Evolutionary conservation across 2,113 vertebrate genomes (phyloP).

Genomic region (Chelonoidis abingdonii): DNA sequence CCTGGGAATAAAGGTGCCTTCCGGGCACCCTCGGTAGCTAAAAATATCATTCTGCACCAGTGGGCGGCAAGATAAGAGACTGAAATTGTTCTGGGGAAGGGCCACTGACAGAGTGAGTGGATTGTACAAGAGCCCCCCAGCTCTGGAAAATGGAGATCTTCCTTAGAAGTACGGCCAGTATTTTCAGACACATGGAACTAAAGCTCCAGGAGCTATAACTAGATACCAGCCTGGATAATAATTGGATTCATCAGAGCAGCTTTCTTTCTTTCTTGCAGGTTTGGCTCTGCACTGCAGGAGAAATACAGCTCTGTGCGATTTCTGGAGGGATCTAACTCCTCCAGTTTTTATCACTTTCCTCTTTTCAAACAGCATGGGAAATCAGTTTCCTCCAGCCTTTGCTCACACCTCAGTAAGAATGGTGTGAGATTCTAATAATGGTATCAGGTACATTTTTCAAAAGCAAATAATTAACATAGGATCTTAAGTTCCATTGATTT

Average conservation of each 20-base stretch:
- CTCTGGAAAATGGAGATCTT: background rate
- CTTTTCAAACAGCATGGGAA: background rate
- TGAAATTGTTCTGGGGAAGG: background rate
- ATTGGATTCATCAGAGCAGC: background rate
- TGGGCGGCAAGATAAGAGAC: background rate
- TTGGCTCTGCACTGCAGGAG: background rate
- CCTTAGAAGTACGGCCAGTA: background rate
- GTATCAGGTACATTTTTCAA: background rate
- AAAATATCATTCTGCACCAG: background rate
- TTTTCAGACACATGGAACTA: background rate
- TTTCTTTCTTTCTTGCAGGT: background rate
- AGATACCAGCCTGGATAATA: background rate
- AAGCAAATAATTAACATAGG: background rate
- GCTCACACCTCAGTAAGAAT: background rate
- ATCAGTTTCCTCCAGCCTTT: background rate
- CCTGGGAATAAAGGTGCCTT: background rate
- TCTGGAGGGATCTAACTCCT: background rate
- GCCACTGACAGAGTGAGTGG: background rate
- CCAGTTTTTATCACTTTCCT: background rate
- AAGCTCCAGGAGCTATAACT: background rate
- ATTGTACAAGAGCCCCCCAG: fast-evolving
- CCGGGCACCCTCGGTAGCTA: background rate
- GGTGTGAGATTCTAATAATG: background rate
- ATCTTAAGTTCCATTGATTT: background rate
- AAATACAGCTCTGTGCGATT: background rate